Base-by-base conservation (phyloP, 2,888 invertebrate genomes). In the Dolichopus griseipennis region DNA sequence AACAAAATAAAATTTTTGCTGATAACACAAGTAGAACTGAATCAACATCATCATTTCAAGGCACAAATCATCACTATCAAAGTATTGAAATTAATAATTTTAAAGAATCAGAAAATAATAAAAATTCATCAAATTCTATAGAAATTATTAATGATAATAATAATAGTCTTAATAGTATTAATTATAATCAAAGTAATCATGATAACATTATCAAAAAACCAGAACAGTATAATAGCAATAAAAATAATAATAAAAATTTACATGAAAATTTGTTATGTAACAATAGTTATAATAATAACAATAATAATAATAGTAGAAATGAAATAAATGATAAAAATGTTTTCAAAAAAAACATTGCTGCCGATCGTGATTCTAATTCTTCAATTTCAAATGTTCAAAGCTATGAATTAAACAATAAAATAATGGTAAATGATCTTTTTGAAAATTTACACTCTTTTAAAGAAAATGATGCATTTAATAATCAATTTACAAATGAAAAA, bases 11-110 rank as follows among this genome's bases (percentile, higher is more conserved):
- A 65, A 69, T 67, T 67, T 70, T 63, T 72, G 72, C 72, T 71
- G 69, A 73, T 76, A 73, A 72, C 76, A 27, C 75, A 73, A 75
- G 74, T 75, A 70, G 72, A 43, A 73, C 71, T 74, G 75, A 75
- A 71, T 52, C 61, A 66, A 75, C 75, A 74, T 72, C 22, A 66
- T 71, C 18, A 20, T 3, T 70, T 68, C 64, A 74, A 27, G 27
- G 27, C 27, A 72, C 68, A 76, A 74, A 69, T 71, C 67, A 70
- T 52, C 67, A 67, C 27, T 52, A 27, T 37, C 68, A 52, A 12
- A 37, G 37, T 37, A 37, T 10, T 37, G 12, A 37, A 10, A 8
- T 37, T 37, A 52, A 52, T 18, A 52, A 52, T 3, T 52, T 18
- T 52, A 52, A 52, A 52, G 52, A 52, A 52, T 52, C 15, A 52